A percentile compares a stretch with the other conserved stretches of the same genome.
phyloP scores from a whole-genome alignment of 2,797 vertebrate species.

The Phataginus tetradactyla region DNA sequence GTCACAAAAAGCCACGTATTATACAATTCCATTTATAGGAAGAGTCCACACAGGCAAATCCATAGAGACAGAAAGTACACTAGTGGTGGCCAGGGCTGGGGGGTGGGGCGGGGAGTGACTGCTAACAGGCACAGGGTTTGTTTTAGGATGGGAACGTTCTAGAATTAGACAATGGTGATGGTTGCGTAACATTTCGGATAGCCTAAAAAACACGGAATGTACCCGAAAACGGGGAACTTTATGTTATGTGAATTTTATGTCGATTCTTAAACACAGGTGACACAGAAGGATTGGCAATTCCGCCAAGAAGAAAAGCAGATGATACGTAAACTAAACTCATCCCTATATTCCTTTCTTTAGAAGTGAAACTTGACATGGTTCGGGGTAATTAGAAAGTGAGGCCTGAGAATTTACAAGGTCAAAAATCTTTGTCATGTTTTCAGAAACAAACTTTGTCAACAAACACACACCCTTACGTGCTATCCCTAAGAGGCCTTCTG shows the following conservation, averaged over 20 bases:
- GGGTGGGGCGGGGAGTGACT: background rate
- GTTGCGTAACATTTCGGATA: background rate
- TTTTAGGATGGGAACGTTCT: background rate
- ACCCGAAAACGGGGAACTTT: background rate
- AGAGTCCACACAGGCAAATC: background rate
- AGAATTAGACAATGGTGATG: background rate
- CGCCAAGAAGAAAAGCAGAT: background rate
- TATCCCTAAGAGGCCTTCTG: background rate
- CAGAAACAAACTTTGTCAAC: slow-evolving; percentile 23
- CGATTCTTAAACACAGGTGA: background rate
- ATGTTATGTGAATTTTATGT: background rate
- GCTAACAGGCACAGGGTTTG: background rate
- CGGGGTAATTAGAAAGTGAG: background rate
- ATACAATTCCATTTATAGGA: background rate
- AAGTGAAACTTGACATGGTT: background rate
- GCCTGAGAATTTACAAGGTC: background rate
- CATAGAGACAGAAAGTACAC: background rate
- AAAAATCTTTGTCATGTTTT: background rate
- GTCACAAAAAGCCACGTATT: background rate
- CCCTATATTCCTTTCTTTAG: background rate
- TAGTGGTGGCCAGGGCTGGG: background rate
- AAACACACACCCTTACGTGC: background rate
- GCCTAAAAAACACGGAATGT: background rate
- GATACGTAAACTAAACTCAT: background rate
- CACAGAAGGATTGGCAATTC: background rate